Percentiles rank a stretch among this genome's conserved stretches.
phyloP scores from a whole-genome alignment of 2,888 invertebrate genomes.

The Orthosia incerta region DNA sequence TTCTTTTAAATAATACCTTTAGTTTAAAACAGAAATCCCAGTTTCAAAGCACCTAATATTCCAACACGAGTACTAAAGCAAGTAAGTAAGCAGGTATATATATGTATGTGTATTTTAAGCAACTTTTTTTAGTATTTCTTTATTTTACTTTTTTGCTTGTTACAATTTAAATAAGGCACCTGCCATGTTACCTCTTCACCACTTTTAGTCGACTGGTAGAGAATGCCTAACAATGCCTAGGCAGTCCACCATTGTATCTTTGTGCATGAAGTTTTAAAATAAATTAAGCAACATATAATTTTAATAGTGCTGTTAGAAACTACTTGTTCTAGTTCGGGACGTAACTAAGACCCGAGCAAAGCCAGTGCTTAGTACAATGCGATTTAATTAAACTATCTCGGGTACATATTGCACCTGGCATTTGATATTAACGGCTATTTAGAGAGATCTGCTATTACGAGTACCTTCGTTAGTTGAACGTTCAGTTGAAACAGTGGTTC shows the following conservation, averaged over 20 bases:
- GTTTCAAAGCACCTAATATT: background rate
- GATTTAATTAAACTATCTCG: slow-evolving; percentile 60
- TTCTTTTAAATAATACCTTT: background rate
- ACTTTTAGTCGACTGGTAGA: too few relatives aligned
- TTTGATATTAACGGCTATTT: slow-evolving; percentile 57
- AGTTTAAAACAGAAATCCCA: background rate
- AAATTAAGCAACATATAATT: background rate
- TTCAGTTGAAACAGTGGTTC: too few relatives aligned
- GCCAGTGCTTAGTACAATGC: slow-evolving; percentile 46
- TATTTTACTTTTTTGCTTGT: too few relatives aligned
- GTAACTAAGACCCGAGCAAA: slow-evolving; percentile 9
- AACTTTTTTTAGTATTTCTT: too few relatives aligned
- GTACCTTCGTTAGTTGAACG: slow-evolving; percentile 28
- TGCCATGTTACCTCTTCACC: too few relatives aligned
- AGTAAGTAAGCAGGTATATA: too few relatives aligned
- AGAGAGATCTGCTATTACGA: slow-evolving; percentile 36
- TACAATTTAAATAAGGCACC: too few relatives aligned
- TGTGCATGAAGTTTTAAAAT: background rate
- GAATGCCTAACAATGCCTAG: too few relatives aligned
- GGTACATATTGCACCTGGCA: slow-evolving; percentile 57
- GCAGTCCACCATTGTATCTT: too few relatives aligned
- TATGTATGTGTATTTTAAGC: too few relatives aligned
- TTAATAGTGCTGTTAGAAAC: slow-evolving; percentile 18
- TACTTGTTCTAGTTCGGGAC: slow-evolving; percentile 6
- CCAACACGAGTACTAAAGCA: background rate